These are phyloP conservation scores for Machaerirhynchus nigripectus DNA, from an alignment of 2,113 vertebrate species.

Conservation along the genomic window DNA sequence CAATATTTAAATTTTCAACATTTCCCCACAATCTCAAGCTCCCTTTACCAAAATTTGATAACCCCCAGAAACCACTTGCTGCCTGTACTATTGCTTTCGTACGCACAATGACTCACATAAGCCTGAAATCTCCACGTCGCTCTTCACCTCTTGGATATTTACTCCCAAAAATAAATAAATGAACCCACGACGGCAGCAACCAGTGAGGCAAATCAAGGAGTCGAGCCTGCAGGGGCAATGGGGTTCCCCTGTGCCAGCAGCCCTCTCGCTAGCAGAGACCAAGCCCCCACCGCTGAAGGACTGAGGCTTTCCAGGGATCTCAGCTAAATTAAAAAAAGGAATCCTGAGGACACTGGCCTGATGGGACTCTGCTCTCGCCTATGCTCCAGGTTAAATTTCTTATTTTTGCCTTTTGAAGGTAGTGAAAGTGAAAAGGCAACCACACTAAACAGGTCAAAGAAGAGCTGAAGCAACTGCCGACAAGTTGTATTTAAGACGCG, in stretches of 20 bases:
- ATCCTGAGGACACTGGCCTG: background rate
- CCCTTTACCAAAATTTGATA: constrained; percentile 9
- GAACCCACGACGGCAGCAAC: background rate
- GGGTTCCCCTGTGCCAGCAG: background rate
- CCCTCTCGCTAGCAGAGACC: background rate
- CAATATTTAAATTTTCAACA: background rate
- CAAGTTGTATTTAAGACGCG: background rate
- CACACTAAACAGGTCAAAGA: background rate
- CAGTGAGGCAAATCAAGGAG: background rate
- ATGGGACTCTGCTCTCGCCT: background rate
- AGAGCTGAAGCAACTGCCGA: background rate
- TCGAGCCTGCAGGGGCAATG: background rate
- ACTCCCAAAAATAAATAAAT: background rate
- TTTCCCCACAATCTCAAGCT: background rate
- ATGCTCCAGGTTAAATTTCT: background rate
- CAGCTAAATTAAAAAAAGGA: background rate
- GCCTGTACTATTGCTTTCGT: background rate
- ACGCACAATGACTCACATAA: background rate
- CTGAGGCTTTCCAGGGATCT: background rate
- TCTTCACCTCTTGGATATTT: background rate
- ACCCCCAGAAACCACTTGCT: background rate
- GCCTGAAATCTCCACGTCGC: background rate
- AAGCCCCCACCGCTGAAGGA: background rate
- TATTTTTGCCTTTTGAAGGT: background rate
- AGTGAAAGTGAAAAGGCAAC: background rate